Evolutionary conservation across 2,113 vertebrate genomes (phyloP).

Genomic region (Nannospalax galili): DNA sequence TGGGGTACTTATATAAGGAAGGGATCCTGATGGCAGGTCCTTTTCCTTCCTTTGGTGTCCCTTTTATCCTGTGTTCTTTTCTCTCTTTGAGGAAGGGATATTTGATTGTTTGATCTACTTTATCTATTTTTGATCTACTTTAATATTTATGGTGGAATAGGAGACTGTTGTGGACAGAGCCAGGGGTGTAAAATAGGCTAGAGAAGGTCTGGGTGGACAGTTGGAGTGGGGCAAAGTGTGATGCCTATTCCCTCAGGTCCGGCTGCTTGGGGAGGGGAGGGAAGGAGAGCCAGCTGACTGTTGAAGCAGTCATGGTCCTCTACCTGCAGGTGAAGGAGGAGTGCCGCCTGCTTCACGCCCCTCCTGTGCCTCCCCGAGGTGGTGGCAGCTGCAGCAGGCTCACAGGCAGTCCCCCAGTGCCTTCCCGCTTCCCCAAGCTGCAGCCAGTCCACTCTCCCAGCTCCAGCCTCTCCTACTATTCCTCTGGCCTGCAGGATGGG

Average conservation of each 20-base stretch:
- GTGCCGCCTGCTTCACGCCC: slow-evolving; percentile 95
- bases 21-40: background rate
- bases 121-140: background rate
- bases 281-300: background rate
- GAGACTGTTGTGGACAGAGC: background rate
- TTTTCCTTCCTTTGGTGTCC: background rate
- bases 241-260: background rate
- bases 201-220: background rate
- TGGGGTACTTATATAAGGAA: background rate
- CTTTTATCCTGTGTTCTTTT: background rate
- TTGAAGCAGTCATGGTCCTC: background rate
- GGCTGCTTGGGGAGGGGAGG: background rate
- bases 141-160: background rate
- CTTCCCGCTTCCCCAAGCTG: slow-evolving; percentile 90
- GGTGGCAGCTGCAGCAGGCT: slow-evolving; percentile 80
- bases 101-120: background rate
- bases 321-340: slow-evolving; percentile 95
- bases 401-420: slow-evolving; percentile 90
- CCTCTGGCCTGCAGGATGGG: slow-evolving; percentile 95
- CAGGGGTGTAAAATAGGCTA: background rate
- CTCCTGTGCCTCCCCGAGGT: slow-evolving; percentile 94
- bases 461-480: slow-evolving; percentile 96
- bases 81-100: too few relatives aligned
- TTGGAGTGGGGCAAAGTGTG: background rate
- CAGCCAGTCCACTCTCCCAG: slow-evolving; percentile 86